Conservation (phyloP, 1,140 invertebrate species). For the Uloborus diversus region DNA sequence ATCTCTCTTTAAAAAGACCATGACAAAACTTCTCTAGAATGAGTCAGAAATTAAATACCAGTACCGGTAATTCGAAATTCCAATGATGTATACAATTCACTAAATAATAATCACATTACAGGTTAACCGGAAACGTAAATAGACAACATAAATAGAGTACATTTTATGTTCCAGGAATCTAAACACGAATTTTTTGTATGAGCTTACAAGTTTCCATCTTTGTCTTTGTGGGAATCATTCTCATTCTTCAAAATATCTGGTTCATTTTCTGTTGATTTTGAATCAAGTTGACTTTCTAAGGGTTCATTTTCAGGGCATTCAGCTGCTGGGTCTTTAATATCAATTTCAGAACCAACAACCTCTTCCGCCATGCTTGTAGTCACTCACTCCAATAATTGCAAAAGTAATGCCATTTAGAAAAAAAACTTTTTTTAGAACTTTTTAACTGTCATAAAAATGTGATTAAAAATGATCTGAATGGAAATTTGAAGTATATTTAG, state of each 20-base stretch:
- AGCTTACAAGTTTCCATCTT: slow-evolving; percentile 18
- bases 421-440: neutral
- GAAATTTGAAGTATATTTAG: neutral
- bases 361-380: slow-evolving; percentile 42
- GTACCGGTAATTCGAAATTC: too few relatives aligned
- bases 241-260: slow-evolving; percentile 2
- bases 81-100: too few relatives aligned
- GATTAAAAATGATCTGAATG: slow-evolving; percentile 2
- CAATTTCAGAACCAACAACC: neutral
- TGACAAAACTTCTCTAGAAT: too few relatives aligned
- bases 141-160: too few relatives aligned
- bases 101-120: neutral
- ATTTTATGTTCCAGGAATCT: too few relatives aligned
- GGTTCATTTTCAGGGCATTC: slow-evolving; percentile 23
- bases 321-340: neutral
- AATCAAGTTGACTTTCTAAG: neutral
- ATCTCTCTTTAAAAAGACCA: too few relatives aligned
- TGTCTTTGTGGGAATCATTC: slow-evolving; percentile 3
- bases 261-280: slow-evolving; percentile 3
- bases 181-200: neutral
- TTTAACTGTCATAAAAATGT: neutral
- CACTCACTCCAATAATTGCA: neutral
- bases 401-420: neutral
- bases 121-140: too few relatives aligned
- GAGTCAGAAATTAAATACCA: too few relatives aligned